phyloP scores from a whole-genome alignment of 2,113 vertebrate genomes.

The Peucedramus taeniatus region DNA sequence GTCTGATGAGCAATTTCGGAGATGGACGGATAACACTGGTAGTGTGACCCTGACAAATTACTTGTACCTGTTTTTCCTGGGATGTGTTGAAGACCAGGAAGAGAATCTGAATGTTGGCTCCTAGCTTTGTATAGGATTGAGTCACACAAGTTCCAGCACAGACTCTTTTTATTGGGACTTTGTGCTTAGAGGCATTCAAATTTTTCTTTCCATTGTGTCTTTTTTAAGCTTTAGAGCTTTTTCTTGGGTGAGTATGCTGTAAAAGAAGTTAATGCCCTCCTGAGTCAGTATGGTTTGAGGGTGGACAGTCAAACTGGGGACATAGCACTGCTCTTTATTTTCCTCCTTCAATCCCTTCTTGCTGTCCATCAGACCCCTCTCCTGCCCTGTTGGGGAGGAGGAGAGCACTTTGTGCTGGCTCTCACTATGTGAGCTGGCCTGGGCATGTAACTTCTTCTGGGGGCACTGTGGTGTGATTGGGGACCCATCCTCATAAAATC shows the following conservation, averaged over 20 bases:
- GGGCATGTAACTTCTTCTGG: not conserved
- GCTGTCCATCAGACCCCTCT: not conserved
- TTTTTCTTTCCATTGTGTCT: not conserved
- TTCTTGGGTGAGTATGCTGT: rapidly evolving
- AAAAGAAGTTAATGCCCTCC: not conserved
- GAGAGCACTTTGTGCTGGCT: not conserved
- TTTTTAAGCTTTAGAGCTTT: not conserved
- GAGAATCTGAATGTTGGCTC: not conserved
- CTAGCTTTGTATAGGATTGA: not conserved
- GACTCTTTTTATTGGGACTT: not conserved
- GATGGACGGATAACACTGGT: not conserved
- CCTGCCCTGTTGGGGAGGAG: not conserved
- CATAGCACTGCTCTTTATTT: not conserved
- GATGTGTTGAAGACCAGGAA: not conserved
- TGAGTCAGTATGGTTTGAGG: not conserved
- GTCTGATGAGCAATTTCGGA: not conserved
- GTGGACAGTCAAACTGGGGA: not conserved
- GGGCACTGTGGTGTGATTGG: not conserved
- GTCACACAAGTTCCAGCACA: not conserved
- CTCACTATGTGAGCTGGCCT: rapidly evolving
- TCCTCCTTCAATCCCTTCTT: not conserved
- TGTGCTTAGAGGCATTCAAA: not conserved
- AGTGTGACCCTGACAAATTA: not conserved
- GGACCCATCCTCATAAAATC: not conserved
- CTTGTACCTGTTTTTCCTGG: not conserved